Evolutionary conservation across 1,140 invertebrate species (phyloP).

Genomic region (Drosophila repleta): DNA sequence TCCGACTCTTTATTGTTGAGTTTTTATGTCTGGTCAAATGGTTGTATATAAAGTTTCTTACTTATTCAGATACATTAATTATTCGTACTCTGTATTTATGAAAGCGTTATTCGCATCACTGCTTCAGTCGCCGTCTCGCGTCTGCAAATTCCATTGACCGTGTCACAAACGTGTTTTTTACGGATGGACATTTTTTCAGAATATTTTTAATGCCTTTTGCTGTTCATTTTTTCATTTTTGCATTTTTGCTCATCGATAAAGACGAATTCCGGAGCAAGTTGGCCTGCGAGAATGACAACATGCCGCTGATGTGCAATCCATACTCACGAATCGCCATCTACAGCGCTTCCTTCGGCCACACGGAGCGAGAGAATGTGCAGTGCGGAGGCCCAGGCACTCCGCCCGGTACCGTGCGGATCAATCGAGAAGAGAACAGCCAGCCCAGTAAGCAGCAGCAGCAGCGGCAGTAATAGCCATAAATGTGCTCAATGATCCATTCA

Average conservation of each 20-base stretch:
- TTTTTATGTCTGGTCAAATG: not conserved
- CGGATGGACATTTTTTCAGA: slow-evolving; percentile 9
- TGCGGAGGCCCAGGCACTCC: slow-evolving; percentile 86
- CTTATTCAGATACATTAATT: not conserved
- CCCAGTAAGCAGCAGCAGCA: slow-evolving; percentile 57
- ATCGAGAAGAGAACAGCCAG: slow-evolving; percentile 91
- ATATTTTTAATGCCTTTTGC: slow-evolving; percentile 26
- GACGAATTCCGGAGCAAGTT: slow-evolving; percentile 95
- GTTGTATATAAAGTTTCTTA: no score
- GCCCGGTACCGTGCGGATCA: slow-evolving; percentile 90
- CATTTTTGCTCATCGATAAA: slow-evolving; percentile 79
- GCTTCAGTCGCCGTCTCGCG: not conserved
- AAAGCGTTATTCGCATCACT: not conserved
- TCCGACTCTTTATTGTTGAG: not conserved
- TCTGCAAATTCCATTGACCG: slow-evolving; percentile 29
- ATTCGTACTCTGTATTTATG: not conserved
- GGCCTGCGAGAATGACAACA: slow-evolving; percentile 94
- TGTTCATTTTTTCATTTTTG: slow-evolving; percentile 14
- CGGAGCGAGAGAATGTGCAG: slow-evolving; percentile 92
- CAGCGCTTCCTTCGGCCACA: slow-evolving; percentile 94
- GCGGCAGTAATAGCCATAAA: not conserved
- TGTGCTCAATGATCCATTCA: not conserved
- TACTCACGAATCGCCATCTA: slow-evolving; percentile 94
- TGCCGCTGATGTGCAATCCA: slow-evolving; percentile 92
- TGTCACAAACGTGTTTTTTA: slow-evolving; percentile 33